Evolutionary conservation across 35 echinoderm and acorn worm species (phyloP), one percentile per base, ranked within the genome.

Genomic region (Amphiura filiformis): DNA sequence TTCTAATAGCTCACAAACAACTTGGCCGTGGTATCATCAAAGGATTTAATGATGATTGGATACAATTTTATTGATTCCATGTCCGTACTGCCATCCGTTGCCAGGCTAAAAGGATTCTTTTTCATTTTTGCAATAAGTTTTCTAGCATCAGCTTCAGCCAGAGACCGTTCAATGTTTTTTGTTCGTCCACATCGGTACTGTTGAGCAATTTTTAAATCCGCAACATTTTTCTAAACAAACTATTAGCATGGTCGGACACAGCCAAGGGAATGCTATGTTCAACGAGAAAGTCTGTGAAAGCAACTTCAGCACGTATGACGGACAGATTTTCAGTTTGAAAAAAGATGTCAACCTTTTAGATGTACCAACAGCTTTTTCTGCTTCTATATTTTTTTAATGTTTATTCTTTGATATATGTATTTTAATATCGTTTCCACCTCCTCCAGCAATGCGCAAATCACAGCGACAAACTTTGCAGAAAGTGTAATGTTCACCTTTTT

Each of bases 71-170:
- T 35, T 80, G 82, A 52, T 70, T 87, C 91, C n/a, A 87, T 78
- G 77, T 88, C 77, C 35, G 81, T 91, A 37, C 89, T 91, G 31
- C 91, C 91, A 92, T 92, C 91, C 37, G 91, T 92, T 42, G 91
- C 91, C 28, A 92, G 40, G 64, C 91, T 92, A 65, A 81, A 88
- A 17, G 85, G 85, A 81, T 87, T 77, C 35, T 56, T 36, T 36
- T 87, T 87, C 40, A 92, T 78, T 15, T 17, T 32, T 38, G 44
- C 76, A 78, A 78, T 35, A 84, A 86, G 49, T 76, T 85, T 87
- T 87, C 0, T 86, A 61, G 84, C 38, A 86, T 86, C 84, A 26
- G 38, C 65, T 39, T 80, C 37, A 14, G 90, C 90, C 82, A 92
- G 61, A 49, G 82, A 80, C n/a, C 86, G 35, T 31, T 78, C 26